phyloP scores from a whole-genome alignment of 2,888 invertebrate genomes.

The Eupithecia tripunctaria region DNA sequence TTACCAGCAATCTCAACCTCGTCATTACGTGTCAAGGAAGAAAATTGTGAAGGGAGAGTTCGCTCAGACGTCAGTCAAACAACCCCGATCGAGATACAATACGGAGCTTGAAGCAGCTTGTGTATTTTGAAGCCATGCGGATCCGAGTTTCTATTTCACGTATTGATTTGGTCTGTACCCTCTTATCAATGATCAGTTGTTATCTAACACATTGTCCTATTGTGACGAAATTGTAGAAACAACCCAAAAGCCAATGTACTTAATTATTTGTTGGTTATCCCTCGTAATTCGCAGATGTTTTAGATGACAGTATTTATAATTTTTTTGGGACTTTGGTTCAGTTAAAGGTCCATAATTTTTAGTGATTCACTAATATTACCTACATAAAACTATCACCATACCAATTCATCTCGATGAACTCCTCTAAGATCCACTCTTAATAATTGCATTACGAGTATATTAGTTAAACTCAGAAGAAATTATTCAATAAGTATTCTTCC shows the following conservation, averaged over 20 bases:
- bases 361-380: neutral
- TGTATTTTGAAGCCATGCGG: conserved; percentile 6
- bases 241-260: neutral
- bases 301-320: neutral
- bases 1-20: conserved; percentile 43
- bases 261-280: neutral
- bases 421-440: neutral
- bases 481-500: neutral
- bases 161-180: conserved; percentile 9
- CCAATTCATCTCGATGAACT: neutral
- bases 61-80: conserved; percentile 39
- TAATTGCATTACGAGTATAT: neutral
- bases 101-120: neutral
- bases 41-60: conserved; percentile 50
- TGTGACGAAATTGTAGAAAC: neutral
- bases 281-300: neutral
- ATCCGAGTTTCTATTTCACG: conserved; percentile 3
- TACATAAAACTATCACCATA: neutral
- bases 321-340: neutral
- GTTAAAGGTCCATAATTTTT: neutral
- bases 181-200: conserved; percentile 60
- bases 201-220: conserved; percentile 3
- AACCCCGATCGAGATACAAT: conserved; percentile 31
- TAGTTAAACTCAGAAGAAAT: neutral
- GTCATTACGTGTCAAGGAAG: conserved; percentile 51